Base-by-base conservation (phyloP, 2,797 vertebrate species). In the Phoxinus dragarum region DNA sequence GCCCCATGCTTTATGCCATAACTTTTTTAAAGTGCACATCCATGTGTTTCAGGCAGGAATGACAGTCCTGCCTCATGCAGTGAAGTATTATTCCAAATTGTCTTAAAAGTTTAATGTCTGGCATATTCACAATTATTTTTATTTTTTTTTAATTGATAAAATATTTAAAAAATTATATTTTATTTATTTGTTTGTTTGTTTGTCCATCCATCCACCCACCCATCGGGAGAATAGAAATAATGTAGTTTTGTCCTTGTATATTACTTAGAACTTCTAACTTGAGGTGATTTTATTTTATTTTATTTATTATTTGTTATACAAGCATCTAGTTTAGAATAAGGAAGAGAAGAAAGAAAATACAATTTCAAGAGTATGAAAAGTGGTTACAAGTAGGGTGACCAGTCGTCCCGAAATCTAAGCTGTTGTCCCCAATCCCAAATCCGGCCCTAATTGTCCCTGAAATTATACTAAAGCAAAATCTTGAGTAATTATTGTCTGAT, bases 1-100 rank as follows among this genome's bases (percentile, higher is more conserved):
- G 74, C 74, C 67, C 52, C 52, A 87, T 6, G 59, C 44, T 88
- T 77, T 78, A 82, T 86, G 88, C 40, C 79, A 80, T 75, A 86
- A 87, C 81, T 74, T 31, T 84, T 72, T 64, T 75, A 42, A 86
- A 77, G 82, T 76, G 54, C 82, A 61, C 34, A 47, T 82, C 80
- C 40, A 36, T 80, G 73, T 38, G 42, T 75, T 86, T 81, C n/a
- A 3, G 44, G 40, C 34, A 71, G 71, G 74, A 85, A 73, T 61
- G 7, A 42, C 11, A 56, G 34, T 19, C n/a, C 52, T 80, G 44
- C 42, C 72, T 69, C 67, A 11, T 21, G n/a, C 64, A 27, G n/a
- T n/a, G 36, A 40, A 54, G 72, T 40, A 66, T 38, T 64, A 66
- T 64, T 17, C 21, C 52, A n/a, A 54, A 69, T 36, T 6, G 7